phyloP scores from a whole-genome alignment of 2,113 vertebrate genomes.

The Carlito syrichta region DNA sequence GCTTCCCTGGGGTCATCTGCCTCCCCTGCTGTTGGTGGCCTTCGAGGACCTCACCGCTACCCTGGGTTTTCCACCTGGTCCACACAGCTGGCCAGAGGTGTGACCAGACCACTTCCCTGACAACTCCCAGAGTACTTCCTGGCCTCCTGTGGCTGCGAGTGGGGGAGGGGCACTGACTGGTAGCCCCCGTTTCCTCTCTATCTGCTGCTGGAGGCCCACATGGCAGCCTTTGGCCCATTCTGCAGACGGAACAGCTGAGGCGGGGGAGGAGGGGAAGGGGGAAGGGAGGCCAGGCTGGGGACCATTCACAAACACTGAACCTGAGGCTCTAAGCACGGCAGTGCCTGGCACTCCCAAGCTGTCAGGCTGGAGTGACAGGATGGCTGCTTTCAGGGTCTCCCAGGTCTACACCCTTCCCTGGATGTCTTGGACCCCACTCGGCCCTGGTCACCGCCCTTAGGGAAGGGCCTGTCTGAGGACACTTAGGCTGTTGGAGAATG shows the following conservation, averaged over 20 bases:
- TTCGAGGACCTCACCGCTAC: not conserved
- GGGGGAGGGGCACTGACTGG: not conserved
- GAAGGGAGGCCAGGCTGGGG: not conserved
- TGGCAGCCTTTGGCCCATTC: not conserved
- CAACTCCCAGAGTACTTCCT: not conserved
- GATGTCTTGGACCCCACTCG: not conserved
- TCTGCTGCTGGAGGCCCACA: not conserved
- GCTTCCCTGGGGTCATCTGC: not conserved
- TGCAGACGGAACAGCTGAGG: not conserved
- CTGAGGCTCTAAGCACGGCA: not conserved
- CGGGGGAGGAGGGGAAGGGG: no score
- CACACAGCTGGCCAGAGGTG: not conserved
- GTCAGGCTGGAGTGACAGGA: not conserved
- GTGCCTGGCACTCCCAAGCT: not conserved
- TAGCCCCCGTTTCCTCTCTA: not conserved
- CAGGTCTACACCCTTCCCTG: not conserved
- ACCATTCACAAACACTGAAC: not conserved
- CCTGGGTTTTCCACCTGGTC: not conserved
- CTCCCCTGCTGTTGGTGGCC: not conserved
- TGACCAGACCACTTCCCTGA: not conserved
- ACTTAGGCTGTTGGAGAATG: fast-evolving
- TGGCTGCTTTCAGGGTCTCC: not conserved
- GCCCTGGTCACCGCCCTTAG: not conserved
- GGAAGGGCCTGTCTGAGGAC: not conserved
- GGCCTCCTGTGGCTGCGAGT: not conserved